phyloP scores from a whole-genome alignment of 1,140 invertebrate genomes.

The Drosophila rhopaloa region DNA sequence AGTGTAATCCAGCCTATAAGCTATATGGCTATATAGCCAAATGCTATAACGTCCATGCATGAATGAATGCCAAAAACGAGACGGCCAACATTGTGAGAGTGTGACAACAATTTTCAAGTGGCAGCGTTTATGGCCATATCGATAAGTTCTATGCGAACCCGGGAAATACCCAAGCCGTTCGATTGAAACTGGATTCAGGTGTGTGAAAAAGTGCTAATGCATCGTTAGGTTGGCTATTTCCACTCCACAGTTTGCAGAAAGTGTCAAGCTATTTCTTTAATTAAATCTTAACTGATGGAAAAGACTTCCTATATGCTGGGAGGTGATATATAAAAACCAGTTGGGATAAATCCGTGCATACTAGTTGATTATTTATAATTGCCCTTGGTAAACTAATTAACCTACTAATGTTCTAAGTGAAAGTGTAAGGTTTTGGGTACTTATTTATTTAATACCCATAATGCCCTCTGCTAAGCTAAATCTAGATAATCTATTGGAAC shows the following conservation, averaged over 20 bases:
- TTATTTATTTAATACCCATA: too few species aligned
- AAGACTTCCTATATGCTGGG: background rate
- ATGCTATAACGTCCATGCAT: constrained; percentile 28
- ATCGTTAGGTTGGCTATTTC: background rate
- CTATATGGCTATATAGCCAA: background rate
- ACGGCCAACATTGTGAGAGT: constrained; percentile 1
- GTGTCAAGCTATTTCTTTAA: background rate
- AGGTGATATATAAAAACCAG: background rate
- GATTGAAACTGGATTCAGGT: constrained; percentile 3
- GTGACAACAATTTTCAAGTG: constrained; percentile 24
- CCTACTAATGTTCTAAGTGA: background rate
- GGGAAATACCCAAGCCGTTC: constrained; percentile 13
- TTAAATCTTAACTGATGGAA: background rate
- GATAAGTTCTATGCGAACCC: constrained; percentile 21
- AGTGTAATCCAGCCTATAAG: constrained; percentile 29
- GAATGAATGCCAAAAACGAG: constrained; percentile 32
- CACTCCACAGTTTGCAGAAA: background rate
- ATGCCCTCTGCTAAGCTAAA: too few species aligned
- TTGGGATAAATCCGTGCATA: background rate
- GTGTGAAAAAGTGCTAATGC: background rate
- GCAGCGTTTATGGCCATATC: constrained; percentile 12
- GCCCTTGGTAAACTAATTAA: background rate
- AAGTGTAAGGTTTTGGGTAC: too few species aligned
- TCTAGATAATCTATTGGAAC: background rate
- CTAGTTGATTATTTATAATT: background rate